A percentile compares a stretch with the other conserved stretches of the same genome.
Evolutionary conservation across 2,888 invertebrate genomes (phyloP).

Genomic region (Harpalus rufipes): DNA sequence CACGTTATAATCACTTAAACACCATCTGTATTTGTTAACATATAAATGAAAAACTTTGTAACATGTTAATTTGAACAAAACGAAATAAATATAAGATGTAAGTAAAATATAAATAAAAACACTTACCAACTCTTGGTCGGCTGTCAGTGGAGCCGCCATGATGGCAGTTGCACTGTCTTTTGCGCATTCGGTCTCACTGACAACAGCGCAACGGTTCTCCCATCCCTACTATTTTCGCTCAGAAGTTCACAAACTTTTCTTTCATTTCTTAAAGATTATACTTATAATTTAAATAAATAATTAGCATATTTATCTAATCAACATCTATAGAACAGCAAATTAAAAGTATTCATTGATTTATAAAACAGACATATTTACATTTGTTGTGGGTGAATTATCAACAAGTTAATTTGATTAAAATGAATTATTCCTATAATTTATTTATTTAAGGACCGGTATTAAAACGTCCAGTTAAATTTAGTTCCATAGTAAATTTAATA

Average conservation of each 20-base stretch:
- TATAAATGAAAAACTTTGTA: neutral
- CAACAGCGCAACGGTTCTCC: slow-evolving; percentile 63
- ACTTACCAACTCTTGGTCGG: slow-evolving; percentile 89
- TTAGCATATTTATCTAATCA: too few species aligned
- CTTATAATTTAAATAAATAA: slow-evolving; percentile 13
- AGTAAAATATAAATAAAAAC: slow-evolving; percentile 70
- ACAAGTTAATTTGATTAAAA: too few species aligned
- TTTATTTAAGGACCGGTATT: too few species aligned
- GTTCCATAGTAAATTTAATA: too few species aligned
- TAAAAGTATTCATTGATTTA: too few species aligned
- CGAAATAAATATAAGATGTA: neutral
- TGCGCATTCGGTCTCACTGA: slow-evolving; percentile 65
- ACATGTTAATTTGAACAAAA: neutral
- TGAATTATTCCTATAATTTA: too few species aligned
- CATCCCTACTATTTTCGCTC: slow-evolving; percentile 39
- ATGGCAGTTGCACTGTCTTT: slow-evolving; percentile 72
- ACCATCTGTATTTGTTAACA: neutral
- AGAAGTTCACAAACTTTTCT: slow-evolving; percentile 59
- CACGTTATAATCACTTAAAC: slow-evolving; percentile 44
- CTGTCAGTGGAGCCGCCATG: slow-evolving; percentile 87
- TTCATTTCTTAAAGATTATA: neutral
- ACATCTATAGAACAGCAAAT: too few species aligned
- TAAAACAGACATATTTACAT: too few species aligned
- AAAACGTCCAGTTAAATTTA: too few species aligned
- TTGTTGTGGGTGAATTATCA: too few species aligned